Base-by-base conservation (phyloP, 2,797 vertebrate species). In the Lemur catta region DNA sequence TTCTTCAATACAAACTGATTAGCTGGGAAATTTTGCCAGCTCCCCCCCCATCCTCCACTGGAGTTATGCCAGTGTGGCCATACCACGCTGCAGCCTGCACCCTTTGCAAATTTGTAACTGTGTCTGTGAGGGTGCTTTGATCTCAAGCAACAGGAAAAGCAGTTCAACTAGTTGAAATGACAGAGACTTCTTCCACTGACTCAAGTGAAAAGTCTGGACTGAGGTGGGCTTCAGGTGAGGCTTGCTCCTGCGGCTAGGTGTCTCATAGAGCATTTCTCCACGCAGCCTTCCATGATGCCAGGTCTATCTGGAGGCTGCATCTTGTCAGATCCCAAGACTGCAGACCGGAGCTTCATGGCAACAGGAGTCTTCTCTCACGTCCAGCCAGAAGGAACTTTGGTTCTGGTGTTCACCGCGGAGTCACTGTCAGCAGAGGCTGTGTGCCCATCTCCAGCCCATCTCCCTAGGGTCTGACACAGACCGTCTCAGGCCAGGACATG, bases 371-470 rank as follows among this genome's bases (percentile, higher is more conserved):
- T 81, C 43, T 76, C 2, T 79, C 8, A 20, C 0, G 1, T 63
- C 61, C 14, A 43, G 38, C 33, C 24, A 35, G 61, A 18, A 80
- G 50, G 10, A 17, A 6, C 7, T 57, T 69, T 59, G 72, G 63
- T 61, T 74, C 24, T 43, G 0, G 22, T 9, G 8, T 15, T 38
- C 38, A 24, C 1, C 7, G 24, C 0, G 7, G 35, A 26, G 38
- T 7, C 30, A 48, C n/a, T 2, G 7, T 61, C 10, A 7, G 24
- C 30, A 63, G 33, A 46, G 52, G 79, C 2, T 35, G 7, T 0
- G 59, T 2, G 28, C 9, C 46, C 11, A 30, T 14, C 30, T 69
- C 22, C 18, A 55, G 11, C n/a, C 50, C 15, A 14, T 46, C 11
- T n/a, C 41, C 79, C 28, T 18, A n/a, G 30, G 43, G 24, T 26